These are phyloP conservation scores for Spicauda simplicius DNA, from an alignment of 2,888 invertebrate genomes.

Conservation along the genomic window DNA sequence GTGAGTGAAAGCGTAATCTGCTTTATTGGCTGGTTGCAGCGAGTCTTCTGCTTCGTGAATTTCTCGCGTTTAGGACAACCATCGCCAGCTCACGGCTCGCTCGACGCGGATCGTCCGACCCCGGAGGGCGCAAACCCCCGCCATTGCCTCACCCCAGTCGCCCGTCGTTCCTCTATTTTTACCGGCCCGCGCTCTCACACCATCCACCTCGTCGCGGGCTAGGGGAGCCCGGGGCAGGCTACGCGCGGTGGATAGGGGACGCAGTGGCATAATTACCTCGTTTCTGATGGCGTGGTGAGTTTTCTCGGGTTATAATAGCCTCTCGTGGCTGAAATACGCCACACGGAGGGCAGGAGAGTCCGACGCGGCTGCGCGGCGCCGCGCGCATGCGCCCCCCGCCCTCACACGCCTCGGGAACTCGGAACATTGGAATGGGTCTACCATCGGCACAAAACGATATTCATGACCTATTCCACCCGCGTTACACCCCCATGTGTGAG, in stretches of 20 bases:
- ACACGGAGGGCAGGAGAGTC: slow-evolving; percentile 63
- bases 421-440: not conserved
- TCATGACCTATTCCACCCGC: not conserved
- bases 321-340: slow-evolving; percentile 67
- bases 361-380: slow-evolving; percentile 55
- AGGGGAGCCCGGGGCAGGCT: slow-evolving; percentile 44
- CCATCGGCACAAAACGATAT: not conserved
- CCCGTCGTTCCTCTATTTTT: slow-evolving; percentile 76
- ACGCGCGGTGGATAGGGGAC: slow-evolving; percentile 31
- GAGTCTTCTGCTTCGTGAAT: not conserved
- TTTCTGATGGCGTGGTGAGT: slow-evolving; percentile 51
- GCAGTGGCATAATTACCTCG: slow-evolving; percentile 62
- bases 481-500: too few relatives aligned
- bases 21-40: too few relatives aligned
- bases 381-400: slow-evolving; percentile 40
- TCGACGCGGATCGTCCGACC: slow-evolving; percentile 46
- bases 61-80: not conserved
- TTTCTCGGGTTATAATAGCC: slow-evolving; percentile 74
- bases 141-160: slow-evolving; percentile 82
- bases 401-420: slow-evolving; percentile 32
- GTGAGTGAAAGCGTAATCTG: too few relatives aligned
- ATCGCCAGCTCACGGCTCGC: too few relatives aligned
- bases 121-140: slow-evolving; percentile 80
- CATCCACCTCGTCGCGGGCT: slow-evolving; percentile 56
- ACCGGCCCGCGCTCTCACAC: slow-evolving; percentile 78